Percentiles rank a stretch among this genome's conserved stretches.
phyloP scores from a whole-genome alignment of 1,140 invertebrate species.

The Dolichoris vasculosae region DNA sequence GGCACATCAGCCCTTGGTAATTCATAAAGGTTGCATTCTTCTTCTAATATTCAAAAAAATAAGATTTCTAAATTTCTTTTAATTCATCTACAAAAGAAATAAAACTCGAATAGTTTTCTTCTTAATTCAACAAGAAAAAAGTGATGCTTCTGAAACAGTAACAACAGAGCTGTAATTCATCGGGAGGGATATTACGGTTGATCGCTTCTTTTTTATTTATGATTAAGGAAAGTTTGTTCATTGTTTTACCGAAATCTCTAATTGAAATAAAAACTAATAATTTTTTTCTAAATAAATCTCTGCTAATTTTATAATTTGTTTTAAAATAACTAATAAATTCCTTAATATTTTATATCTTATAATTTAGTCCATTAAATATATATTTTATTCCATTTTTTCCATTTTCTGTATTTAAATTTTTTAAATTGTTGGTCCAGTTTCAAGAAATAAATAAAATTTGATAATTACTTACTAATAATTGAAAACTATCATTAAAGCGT shows the following conservation, averaged over 20 bases:
- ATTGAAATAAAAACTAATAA: not conserved
- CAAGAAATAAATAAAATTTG: not conserved
- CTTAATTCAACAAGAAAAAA: not conserved
- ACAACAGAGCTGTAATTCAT: not conserved
- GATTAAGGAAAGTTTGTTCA: not conserved
- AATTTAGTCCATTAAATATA: not conserved
- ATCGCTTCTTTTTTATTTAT: not conserved
- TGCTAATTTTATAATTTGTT: not conserved
- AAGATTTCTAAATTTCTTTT: not conserved
- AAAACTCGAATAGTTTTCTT: too few relatives aligned
- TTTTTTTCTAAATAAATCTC: not conserved
- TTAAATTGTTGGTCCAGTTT: slow-evolving; percentile 13
- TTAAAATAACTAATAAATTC: not conserved
- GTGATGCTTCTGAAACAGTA: not conserved
- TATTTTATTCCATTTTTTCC: not conserved
- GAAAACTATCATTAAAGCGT: not conserved
- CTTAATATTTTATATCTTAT: not conserved
- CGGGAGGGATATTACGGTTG: not conserved
- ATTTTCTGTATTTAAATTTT: not conserved
- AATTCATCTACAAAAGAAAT: not conserved
- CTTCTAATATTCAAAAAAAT: too few relatives aligned
- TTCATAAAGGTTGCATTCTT: too few relatives aligned
- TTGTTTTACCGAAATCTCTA: not conserved
- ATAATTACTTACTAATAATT: slow-evolving; percentile 24
- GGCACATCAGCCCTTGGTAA: too few relatives aligned